Base-by-base conservation (phyloP, 2,888 invertebrate species). In the Zaprionus lineosus region DNA sequence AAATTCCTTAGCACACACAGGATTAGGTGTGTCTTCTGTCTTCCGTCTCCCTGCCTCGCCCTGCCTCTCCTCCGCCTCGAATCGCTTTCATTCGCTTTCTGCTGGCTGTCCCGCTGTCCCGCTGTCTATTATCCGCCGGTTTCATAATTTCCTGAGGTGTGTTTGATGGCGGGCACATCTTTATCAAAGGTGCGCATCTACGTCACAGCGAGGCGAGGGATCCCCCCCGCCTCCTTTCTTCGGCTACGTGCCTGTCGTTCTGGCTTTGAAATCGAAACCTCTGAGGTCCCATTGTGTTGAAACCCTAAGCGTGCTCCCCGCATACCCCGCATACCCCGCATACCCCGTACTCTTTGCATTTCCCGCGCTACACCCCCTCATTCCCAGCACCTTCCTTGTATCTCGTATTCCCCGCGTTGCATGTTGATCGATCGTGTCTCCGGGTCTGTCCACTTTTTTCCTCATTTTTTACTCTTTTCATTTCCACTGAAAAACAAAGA, bases 141-240 rank as follows among this genome's bases (percentile, higher is more conserved):
- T 53, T 64, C 56, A 43, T 62, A 77, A 60, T 46, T 50, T 51
- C 63, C 33, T 31, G 51, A 70, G 78, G 82, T 79, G 73, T 77
- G 71, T 59, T 59, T 21, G 34, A 44, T 69, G 50, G 43, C 64
- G 40, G 53, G 44, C 59, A 57, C 48, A 73, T 84, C 78, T 84
- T 84, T 84, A 78, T 78, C 78, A 62, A 73, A 84, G 84, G 84
- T 77, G 84, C 78, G 77, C 84, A 78, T 84, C 78, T 74, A 63
- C 82, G 84, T 70, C 78, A 73, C 82, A 67, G n/a, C n/a, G n/a
- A n/a, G n/a, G n/a, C n/a, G n/a, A n/a, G n/a, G n/a, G 57, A 62
- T 48, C 63, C 73, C 48, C 56, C 78, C 64, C 19, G 8, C 51
- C 60, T n/a, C 34, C 11, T 15, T 12, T 12, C 36, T 29, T 51